A percentile compares a stretch with the other conserved stretches of the same genome.
Evolutionary conservation across 1,140 invertebrate species (phyloP).

Genomic region (Stratiolaelaps scimitus): DNA sequence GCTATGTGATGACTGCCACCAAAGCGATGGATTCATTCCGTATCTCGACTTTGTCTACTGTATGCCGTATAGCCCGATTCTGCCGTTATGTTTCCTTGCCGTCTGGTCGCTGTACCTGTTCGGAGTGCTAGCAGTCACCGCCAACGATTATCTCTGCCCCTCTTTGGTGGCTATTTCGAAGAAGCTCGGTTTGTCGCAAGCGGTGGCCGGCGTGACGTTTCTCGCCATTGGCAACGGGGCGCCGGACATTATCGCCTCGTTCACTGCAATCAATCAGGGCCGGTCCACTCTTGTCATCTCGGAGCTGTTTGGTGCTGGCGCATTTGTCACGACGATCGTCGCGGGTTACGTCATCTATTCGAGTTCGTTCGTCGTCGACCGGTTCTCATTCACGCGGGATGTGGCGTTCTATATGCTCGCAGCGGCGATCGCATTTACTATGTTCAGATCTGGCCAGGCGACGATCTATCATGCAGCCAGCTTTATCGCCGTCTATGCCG

Average conservation of each 20-base stretch:
- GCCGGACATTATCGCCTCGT: slow-evolving; percentile 12
- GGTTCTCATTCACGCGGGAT: background rate
- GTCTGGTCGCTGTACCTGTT: slow-evolving; percentile 5
- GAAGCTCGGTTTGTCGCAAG: slow-evolving; percentile 12
- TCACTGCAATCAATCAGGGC: slow-evolving; percentile 2
- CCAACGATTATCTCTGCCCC: slow-evolving; percentile 15
- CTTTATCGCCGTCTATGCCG: background rate
- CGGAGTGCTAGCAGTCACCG: background rate
- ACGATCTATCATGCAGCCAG: background rate
- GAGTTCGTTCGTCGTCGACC: background rate
- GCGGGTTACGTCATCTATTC: slow-evolving; percentile 16
- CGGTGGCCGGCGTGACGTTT: slow-evolving; percentile 21
- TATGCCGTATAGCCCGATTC: background rate
- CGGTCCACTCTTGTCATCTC: slow-evolving; percentile 4
- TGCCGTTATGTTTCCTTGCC: background rate
- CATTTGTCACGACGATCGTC: slow-evolving; percentile 13
- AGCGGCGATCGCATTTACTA: background rate
- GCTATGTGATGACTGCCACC: slow-evolving; percentile 15
- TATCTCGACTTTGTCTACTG: slow-evolving; percentile 14
- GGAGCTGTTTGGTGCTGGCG: slow-evolving; percentile 18
- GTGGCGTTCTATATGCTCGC: slow-evolving; percentile 8
- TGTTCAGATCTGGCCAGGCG: background rate
- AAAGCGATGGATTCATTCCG: slow-evolving; percentile 19
- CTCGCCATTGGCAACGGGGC: slow-evolving; percentile 21
- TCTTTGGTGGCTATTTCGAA: slow-evolving; percentile 22